phyloP scores from a whole-genome alignment of 2,113 vertebrate species.

The Orycteropus afer region DNA sequence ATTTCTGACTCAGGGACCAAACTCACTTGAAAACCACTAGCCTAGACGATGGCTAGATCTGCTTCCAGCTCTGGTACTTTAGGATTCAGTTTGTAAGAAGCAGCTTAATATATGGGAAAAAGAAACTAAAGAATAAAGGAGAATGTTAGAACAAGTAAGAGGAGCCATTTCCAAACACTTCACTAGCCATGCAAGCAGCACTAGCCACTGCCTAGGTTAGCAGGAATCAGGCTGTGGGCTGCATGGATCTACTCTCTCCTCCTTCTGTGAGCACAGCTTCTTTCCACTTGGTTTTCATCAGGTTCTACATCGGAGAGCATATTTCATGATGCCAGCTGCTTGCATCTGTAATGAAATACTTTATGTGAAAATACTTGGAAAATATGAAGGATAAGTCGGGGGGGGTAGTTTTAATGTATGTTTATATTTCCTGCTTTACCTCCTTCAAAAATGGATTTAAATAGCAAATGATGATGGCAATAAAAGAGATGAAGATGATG shows the following conservation, averaged over 20 bases:
- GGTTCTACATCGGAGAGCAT: neutral
- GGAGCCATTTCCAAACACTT: neutral
- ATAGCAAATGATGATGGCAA: constrained; percentile 33
- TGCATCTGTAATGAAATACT: constrained; percentile 68
- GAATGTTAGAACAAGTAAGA: neutral
- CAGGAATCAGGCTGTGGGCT: neutral
- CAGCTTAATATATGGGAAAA: neutral
- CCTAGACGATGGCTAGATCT: neutral
- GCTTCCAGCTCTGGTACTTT: neutral
- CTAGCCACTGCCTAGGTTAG: accelerated
- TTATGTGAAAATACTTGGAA: constrained; percentile 68
- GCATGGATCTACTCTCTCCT: neutral
- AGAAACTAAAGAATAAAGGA: neutral
- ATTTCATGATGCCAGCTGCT: constrained; percentile 67
- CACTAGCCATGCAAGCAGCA: neutral
- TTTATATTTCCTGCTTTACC: constrained; percentile 67
- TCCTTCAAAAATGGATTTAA: constrained; percentile 30
- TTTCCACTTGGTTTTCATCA: constrained; percentile 10
- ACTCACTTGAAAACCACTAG: neutral
- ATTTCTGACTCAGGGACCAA: neutral
- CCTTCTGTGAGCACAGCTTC: neutral
- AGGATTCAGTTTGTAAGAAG: neutral
- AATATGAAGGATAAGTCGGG: constrained; percentile 46
- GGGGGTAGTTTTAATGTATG: constrained; percentile 56
- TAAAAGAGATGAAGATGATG: constrained; percentile 52